A percentile compares a stretch with the other conserved stretches of the same genome.
Evolutionary conservation across 2,797 vertebrate species (phyloP).

Genomic region (Meriones psammophilus): DNA sequence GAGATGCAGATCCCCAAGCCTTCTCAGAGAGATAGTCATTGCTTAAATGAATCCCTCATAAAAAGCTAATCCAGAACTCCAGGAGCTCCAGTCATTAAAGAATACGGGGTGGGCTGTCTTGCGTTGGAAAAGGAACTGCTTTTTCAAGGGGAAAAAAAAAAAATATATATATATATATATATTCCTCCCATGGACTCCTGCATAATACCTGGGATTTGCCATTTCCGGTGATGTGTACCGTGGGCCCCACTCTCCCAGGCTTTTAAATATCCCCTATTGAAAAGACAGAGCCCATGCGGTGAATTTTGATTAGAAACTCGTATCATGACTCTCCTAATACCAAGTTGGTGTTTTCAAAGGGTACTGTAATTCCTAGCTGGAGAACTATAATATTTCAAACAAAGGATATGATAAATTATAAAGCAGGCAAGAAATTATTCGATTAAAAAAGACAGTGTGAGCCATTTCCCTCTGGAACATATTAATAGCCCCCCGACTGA

Average conservation of each 20-base stretch:
- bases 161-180: too few relatives aligned
- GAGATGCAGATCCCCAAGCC: conserved; percentile 36
- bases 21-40: conserved; percentile 27
- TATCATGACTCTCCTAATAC: conserved; percentile 57
- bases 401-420: conserved; percentile 74
- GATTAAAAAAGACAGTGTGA: conserved; percentile 78
- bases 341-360: conserved; percentile 65
- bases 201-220: conserved; percentile 41
- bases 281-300: conserved; percentile 68
- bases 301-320: conserved; percentile 77
- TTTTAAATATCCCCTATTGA: conserved; percentile 72
- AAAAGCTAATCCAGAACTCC: neutral
- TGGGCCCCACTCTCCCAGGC: conserved; percentile 12
- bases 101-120: neutral
- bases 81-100: conserved; percentile 54
- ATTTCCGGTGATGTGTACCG: conserved; percentile 1
- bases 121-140: conserved; percentile 41
- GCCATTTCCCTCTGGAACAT: conserved; percentile 68
- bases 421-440: conserved; percentile 75
- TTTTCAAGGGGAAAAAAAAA: conserved; percentile 62
- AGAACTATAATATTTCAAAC: conserved; percentile 74
- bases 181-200: conserved; percentile 30
- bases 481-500: conserved; percentile 62
- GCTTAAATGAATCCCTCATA: conserved; percentile 31
- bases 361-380: conserved; percentile 58